Percentiles rank a stretch among this genome's conserved stretches.
These are phyloP conservation scores for Himalopsyche anomala DNA, from an alignment of 2,888 invertebrate species.

Conservation along the genomic window DNA sequence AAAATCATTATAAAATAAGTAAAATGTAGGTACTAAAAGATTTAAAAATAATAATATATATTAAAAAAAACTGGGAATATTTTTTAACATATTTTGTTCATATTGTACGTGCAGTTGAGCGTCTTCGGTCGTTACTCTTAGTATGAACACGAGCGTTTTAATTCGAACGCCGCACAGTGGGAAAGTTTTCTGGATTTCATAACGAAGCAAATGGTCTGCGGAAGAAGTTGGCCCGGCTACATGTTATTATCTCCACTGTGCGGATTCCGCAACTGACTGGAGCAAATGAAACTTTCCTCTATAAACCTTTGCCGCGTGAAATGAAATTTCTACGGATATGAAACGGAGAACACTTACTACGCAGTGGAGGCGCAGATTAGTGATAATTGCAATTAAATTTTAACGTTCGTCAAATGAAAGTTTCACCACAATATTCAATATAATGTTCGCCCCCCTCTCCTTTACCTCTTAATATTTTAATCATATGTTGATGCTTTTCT, in stretches of 20 bases:
- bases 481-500: no score
- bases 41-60: no score
- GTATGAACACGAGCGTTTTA: constrained; percentile 42
- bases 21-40: no score
- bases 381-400: background rate
- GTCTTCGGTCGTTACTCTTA: background rate
- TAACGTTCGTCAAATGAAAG: no score
- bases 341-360: constrained; percentile 21
- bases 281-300: constrained; percentile 41
- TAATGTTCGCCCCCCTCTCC: no score
- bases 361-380: constrained; percentile 24
- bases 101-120: no score
- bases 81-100: no score
- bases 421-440: no score
- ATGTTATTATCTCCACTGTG: constrained; percentile 36
- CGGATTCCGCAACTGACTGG: constrained; percentile 35
- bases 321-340: constrained; percentile 49
- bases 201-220: constrained; percentile 54
- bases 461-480: no score
- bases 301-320: constrained; percentile 46
- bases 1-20: no score
- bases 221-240: constrained; percentile 26
- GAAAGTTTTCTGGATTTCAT: constrained; percentile 60
- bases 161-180: constrained; percentile 46
- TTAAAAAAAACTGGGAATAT: no score